Evolutionary conservation across 64 coral and sea anemone species (phyloP), one percentile per base, ranked within the genome.

Genomic region (Stylophora pistillata): DNA sequence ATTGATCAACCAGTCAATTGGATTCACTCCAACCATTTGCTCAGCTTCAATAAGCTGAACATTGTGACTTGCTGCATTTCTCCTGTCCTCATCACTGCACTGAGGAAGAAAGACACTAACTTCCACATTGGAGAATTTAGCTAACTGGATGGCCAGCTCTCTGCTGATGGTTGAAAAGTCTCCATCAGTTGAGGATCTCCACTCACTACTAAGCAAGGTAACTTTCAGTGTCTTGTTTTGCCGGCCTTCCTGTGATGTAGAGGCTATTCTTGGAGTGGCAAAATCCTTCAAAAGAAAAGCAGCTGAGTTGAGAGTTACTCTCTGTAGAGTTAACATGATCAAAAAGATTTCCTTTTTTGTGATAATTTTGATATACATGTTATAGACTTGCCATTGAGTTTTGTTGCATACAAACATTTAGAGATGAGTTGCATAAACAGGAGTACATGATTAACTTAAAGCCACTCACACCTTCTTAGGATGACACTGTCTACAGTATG

Each of bases 161-260:
- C 66, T 23, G 21, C 32, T 73, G 71, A 73, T 73, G 14, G 71
- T 73, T 73, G 71, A 73, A 10, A 73, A 31, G 0, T 31, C 71
- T 14, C 30, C 27, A 15, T 73, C 37, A 41, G 37, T 73, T 73
- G 71, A 32, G 1, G 71, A 73, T 73, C 18, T 30, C 71, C 71
- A 73, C 33, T 73, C 71, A 73, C 71, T 73, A n/a, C 71, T 32
- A 9, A 73, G 33, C 71, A 73, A 15, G 32, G 71, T 33, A 13
- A 73, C 13, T 12, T 14, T 73, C 29, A 73, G n/a, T 73, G 17
- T 73, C 71, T 14, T 16, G 29, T 18, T 73, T 73, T 73, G 15
- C 15, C 4, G 71, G 71, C n/a, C 71, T 73, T 73, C 71, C 71
- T 73, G 71, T 73, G 71, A 73, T 73, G 71, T 14, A 34, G 71